A percentile compares a stretch with the other conserved stretches of the same genome.
Conservation (phyloP, 2,888 invertebrate genomes). For the Yponomeuta malinellus region DNA sequence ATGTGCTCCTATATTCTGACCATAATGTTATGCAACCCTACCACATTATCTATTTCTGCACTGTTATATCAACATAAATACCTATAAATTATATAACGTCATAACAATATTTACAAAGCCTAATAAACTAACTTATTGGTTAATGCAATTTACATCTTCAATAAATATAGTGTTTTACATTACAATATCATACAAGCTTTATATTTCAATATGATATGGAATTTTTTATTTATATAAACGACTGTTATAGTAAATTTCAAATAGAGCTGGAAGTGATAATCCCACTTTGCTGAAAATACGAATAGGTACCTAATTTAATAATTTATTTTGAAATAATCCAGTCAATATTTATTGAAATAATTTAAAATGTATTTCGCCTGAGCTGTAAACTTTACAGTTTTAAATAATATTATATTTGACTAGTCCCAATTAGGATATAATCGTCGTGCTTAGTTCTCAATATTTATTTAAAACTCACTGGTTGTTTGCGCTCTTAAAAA, state of each 20-base stretch:
- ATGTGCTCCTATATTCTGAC: slow-evolving; percentile 61
- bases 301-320: background rate
- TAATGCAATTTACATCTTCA: slow-evolving; percentile 72
- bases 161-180: slow-evolving; percentile 63
- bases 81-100: slow-evolving; percentile 76
- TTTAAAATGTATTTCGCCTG: background rate
- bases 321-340: background rate
- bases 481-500: background rate
- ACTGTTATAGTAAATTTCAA: slow-evolving; percentile 45
- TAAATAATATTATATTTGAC: slow-evolving; percentile 55
- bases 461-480: background rate
- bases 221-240: slow-evolving; percentile 57
- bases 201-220: slow-evolving; percentile 71
- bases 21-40: slow-evolving; percentile 58
- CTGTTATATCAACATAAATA: slow-evolving; percentile 56
- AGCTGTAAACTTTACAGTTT: slow-evolving; percentile 43
- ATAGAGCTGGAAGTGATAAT: slow-evolving; percentile 34
- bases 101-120: slow-evolving; percentile 76
- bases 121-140: slow-evolving; percentile 69
- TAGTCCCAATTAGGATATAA: slow-evolving; percentile 38
- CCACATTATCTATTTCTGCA: slow-evolving; percentile 59
- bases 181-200: slow-evolving; percentile 73
- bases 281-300: background rate
- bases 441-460: background rate
- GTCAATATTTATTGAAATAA: no score